Conservation (phyloP, 2,888 invertebrate genomes). For the Mythimna loreyi region DNA sequence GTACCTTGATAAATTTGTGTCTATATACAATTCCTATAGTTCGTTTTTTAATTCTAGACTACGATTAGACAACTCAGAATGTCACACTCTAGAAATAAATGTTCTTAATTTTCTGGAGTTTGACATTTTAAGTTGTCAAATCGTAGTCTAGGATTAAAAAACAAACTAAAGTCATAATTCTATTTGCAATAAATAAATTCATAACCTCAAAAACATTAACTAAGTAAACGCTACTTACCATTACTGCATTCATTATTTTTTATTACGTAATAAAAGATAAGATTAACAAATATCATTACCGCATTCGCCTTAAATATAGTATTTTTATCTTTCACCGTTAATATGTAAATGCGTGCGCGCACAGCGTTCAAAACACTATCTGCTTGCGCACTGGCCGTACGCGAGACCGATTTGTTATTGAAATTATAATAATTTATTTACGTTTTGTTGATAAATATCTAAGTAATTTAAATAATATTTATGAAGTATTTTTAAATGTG, state of each 20-base stretch:
- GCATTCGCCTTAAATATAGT: constrained; percentile 70
- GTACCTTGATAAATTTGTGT: too few relatives aligned
- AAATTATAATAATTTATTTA: constrained; percentile 13
- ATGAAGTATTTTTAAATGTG: background rate
- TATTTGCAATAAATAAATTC: background rate
- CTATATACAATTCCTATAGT: too few relatives aligned
- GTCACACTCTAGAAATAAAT: too few relatives aligned
- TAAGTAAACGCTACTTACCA: background rate
- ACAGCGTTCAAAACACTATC: constrained; percentile 65
- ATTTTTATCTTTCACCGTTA: constrained; percentile 84
- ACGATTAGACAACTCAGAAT: too few relatives aligned
- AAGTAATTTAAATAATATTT: background rate
- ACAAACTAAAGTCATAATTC: background rate
- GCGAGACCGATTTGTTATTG: constrained; percentile 34
- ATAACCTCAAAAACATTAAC: constrained; percentile 12
- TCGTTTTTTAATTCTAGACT: too few relatives aligned
- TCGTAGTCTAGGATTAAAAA: too few relatives aligned
- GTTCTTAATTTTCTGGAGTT: too few relatives aligned
- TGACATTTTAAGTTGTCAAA: too few relatives aligned
- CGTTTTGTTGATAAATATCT: background rate
- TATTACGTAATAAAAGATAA: constrained; percentile 24
- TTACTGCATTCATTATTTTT: constrained; percentile 1
- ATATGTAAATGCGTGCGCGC: constrained; percentile 75
- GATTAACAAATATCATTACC: constrained; percentile 31
- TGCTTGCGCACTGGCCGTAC: constrained; percentile 49